A percentile compares a stretch with the other conserved stretches of the same genome.
Evolutionary conservation across 23 tunicate genomes (phyloP).

Genomic region (Aplidium turbinatum): DNA sequence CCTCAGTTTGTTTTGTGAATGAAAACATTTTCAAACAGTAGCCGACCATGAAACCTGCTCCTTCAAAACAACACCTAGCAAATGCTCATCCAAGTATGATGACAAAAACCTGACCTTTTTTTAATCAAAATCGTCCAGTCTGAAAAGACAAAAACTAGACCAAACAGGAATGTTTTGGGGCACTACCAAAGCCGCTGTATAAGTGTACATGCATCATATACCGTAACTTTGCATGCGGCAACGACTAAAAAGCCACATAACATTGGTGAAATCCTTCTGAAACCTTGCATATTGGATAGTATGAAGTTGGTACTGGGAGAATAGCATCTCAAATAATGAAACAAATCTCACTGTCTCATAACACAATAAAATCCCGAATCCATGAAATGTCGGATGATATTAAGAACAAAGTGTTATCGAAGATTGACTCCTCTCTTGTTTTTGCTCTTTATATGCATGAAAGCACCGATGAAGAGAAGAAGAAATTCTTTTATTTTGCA

Average conservation of each 20-base stretch:
- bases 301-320: conserved; percentile 43
- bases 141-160: conserved; percentile 5
- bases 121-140: no score
- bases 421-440: conserved; percentile 14
- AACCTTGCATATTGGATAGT: conserved; percentile 21
- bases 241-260: conserved; percentile 2
- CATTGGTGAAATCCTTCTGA: no score
- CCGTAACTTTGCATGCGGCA: conserved; percentile 4
- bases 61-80: conserved; percentile 12
- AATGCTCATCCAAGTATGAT: conserved; percentile 18
- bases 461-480: no score
- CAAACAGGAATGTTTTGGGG: conserved; percentile 4
- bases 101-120: conserved; percentile 1
- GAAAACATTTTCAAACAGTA: conserved; percentile 1
- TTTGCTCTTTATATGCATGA: conserved; percentile 31
- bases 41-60: conserved; percentile 8
- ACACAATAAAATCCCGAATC: conserved; percentile 13
- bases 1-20: conserved; percentile 12
- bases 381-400: no score
- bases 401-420: no score
- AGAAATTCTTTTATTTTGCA: no score
- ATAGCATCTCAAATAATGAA: conserved; percentile 18
- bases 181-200: conserved; percentile 16
- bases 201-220: conserved; percentile 24
- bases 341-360: conserved; percentile 19